phyloP scores from a whole-genome alignment of 2,888 invertebrate species.

The Pristionchus exspectatus region DNA sequence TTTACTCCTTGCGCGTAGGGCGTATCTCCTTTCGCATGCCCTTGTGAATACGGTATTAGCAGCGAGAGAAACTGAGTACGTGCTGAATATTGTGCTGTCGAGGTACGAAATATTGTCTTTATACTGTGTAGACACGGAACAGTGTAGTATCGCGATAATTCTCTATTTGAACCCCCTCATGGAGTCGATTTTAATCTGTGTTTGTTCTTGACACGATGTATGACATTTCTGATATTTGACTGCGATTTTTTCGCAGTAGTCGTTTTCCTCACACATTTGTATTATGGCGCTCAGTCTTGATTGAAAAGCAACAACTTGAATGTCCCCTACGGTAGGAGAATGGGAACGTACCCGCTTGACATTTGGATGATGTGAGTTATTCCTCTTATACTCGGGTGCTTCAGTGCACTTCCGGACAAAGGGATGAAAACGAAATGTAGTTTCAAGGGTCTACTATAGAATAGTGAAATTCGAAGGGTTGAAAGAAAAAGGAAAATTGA shows the following conservation, averaged over 20 bases:
- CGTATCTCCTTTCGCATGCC: not conserved
- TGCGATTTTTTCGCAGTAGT: not conserved
- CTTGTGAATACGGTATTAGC: not conserved
- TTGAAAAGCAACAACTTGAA: not conserved
- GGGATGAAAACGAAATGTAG: not conserved
- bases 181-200: not conserved
- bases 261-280: not conserved
- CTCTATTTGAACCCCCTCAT: conserved; percentile 9
- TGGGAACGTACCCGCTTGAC: not conserved
- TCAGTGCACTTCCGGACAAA: not conserved
- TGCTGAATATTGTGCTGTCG: not conserved
- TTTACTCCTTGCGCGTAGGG: not conserved
- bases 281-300: not conserved
- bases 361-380: not conserved
- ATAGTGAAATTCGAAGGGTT: not conserved
- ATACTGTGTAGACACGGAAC: not conserved
- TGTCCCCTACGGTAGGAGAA: not conserved
- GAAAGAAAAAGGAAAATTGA: not conserved
- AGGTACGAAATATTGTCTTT: not conserved
- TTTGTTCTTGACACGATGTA: conserved; percentile 4
- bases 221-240: not conserved
- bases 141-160: conserved; percentile 8
- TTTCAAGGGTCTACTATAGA: not conserved
- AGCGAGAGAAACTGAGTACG: not conserved
- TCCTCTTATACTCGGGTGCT: not conserved